These are phyloP conservation scores for Oncorhynchus gorbuscha DNA, from an alignment of 2,113 vertebrate genomes.

Conservation along the genomic window DNA sequence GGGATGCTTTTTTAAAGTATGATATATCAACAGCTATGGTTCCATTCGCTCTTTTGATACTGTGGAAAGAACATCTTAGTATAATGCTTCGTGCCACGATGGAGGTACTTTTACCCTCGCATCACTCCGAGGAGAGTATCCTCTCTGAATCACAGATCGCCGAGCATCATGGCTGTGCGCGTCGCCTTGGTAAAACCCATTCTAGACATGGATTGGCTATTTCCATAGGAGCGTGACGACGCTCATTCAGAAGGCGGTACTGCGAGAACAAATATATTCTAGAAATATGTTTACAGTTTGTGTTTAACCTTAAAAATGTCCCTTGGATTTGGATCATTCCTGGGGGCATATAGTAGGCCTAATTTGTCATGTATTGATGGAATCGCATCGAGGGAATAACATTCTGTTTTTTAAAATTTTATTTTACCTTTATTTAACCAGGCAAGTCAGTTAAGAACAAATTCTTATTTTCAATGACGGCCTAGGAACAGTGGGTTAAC, in stretches of 20 bases:
- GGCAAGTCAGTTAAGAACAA: no score
- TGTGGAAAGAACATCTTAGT: background rate
- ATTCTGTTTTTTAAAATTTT: background rate
- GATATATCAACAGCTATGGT: background rate
- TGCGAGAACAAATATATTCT: background rate
- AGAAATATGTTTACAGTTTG: background rate
- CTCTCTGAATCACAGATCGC: constrained; percentile 1
- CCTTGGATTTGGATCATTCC: background rate
- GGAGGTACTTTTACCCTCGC: background rate
- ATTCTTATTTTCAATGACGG: no score
- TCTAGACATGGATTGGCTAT: constrained; percentile 42
- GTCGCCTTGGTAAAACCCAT: constrained; percentile 31
- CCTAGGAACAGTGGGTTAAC: no score
- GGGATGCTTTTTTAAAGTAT: background rate
- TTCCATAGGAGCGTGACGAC: constrained; percentile 31
- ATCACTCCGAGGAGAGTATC: constrained; percentile 7
- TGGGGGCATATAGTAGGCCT: background rate
- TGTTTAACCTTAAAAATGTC: background rate
- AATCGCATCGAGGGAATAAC: background rate
- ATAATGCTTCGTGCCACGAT: constrained; percentile 5
- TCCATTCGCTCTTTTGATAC: background rate
- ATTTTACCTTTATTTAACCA: no score
- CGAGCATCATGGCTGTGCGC: constrained; percentile 39
- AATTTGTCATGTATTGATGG: background rate
- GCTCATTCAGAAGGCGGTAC: constrained; percentile 20